Evolutionary conservation across 2,113 vertebrate species (phyloP).

Genomic region (Barnardius zonarius): DNA sequence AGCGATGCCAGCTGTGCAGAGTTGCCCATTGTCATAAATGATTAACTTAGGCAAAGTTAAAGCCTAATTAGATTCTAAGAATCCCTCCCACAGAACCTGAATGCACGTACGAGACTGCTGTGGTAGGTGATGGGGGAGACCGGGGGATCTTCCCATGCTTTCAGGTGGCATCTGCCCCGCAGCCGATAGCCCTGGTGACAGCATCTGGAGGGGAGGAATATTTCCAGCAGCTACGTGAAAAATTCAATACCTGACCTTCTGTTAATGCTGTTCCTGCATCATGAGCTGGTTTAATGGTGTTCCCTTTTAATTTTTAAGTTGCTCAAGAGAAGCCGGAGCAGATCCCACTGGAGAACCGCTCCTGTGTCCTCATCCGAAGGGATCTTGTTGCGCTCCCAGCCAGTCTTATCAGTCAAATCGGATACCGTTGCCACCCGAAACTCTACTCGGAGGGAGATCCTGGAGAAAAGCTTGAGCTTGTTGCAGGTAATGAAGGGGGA

Average conservation of each 20-base stretch:
- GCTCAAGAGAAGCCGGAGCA: constrained; percentile 89
- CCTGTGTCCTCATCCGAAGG: constrained; percentile 92
- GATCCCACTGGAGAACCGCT: constrained; percentile 89
- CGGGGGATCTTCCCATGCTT: background rate
- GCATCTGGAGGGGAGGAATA: background rate
- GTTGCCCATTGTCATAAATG: background rate
- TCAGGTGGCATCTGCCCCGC: background rate
- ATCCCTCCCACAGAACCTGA: background rate
- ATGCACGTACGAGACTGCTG: fast-evolving
- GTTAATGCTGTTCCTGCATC: fast-evolving
- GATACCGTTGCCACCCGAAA: constrained; percentile 98
- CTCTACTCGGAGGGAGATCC: constrained; percentile 98
- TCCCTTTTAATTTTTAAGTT: constrained; percentile 31
- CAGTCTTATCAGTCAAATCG: constrained; percentile 97
- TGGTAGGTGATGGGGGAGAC: background rate
- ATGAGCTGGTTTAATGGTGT: fast-evolving
- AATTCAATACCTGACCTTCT: background rate
- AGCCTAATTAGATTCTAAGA: background rate
- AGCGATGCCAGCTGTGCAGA: background rate
- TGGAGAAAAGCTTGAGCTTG: constrained; percentile 96
- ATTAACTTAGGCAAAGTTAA: background rate
- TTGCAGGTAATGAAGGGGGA: constrained; percentile 80
- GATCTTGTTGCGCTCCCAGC: constrained; percentile 95
- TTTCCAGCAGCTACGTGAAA: background rate
- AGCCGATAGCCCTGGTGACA: fast-evolving